Base-by-base conservation (phyloP, 2,888 invertebrate genomes). In the Volucella zonaria region DNA sequence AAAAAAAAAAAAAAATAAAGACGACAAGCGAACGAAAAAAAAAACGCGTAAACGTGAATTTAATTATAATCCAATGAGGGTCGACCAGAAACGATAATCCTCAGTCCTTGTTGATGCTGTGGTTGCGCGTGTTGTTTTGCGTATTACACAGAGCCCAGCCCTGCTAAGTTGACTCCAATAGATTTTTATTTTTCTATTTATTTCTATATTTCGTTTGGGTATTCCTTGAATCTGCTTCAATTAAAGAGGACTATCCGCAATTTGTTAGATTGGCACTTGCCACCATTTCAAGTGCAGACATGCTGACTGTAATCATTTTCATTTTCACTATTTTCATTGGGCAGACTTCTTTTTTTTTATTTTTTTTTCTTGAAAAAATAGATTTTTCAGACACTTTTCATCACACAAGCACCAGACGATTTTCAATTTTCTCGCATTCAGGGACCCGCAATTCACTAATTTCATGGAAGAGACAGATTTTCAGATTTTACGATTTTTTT, bases 11-110 rank as follows among this genome's bases (percentile, higher is more conserved):
- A 66, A 58, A 66, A 64, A 56, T 23, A 42, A 78, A 64, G 52
- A 66, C 51, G 52, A 59, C 51, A 40, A 42, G 73, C 62, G 61
- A 66, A 67, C 66, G 79, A 66, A 51, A 14, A 43, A 31, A 43
- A 62, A 43, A 45, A 66, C 49, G 58, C 67, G 71, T 82, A 61
- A 78, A 62, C 58, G 68, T 49, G 31, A 56, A 79, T 74, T 78
- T 79, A 82, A 74, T 83, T 83, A 79, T 79, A 83, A 83, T 83
- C 82, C 82, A 83, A 79, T 79, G 74, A 78, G 70, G 56, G 82
- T 82, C 74, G 79, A 45, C 47, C 40, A 45, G 54, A 56, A 58
- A 75, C 51, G 74, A 68, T 82, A 83, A 83, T 83, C 79, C 82
- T 54, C 79, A 59, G 67, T 79, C 66, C 68, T 74, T 73, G 49